These are phyloP conservation scores for Gymnocheta viridis DNA, from an alignment of 2,888 invertebrate species.

Conservation along the genomic window DNA sequence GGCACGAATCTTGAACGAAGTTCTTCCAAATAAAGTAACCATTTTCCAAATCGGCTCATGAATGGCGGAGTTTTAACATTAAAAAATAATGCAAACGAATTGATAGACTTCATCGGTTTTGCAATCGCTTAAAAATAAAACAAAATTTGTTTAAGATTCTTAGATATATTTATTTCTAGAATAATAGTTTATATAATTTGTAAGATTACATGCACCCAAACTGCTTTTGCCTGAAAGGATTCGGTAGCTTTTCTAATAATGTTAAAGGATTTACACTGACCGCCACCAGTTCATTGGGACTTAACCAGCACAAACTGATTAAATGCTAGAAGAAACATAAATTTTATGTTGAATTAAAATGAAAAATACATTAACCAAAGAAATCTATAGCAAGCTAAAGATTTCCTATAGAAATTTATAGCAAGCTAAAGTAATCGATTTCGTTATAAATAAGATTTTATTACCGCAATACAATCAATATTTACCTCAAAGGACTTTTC, in stretches of 20 bases:
- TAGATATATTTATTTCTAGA: conserved; percentile 38
- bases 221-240: conserved; percentile 85
- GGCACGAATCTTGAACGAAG: no score
- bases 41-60: no score
- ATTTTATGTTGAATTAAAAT: not conserved
- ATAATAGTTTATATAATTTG: not conserved
- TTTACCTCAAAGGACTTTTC: conserved; percentile 74
- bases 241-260: conserved; percentile 88
- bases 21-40: no score
- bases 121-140: not conserved
- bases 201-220: conserved; percentile 53
- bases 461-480: no score
- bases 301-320: conserved; percentile 87
- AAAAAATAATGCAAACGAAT: no score
- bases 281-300: conserved; percentile 87
- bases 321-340: conserved; percentile 85
- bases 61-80: no score
- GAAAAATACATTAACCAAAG: not conserved
- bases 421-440: not conserved
- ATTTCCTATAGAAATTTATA: not conserved
- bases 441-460: no score
- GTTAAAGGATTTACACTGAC: conserved; percentile 89
- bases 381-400: not conserved
- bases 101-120: not conserved
- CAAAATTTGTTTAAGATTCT: conserved; percentile 9